phyloP scores from a whole-genome alignment of 2,888 invertebrate species.

The Microctonus aethiopoides region DNA sequence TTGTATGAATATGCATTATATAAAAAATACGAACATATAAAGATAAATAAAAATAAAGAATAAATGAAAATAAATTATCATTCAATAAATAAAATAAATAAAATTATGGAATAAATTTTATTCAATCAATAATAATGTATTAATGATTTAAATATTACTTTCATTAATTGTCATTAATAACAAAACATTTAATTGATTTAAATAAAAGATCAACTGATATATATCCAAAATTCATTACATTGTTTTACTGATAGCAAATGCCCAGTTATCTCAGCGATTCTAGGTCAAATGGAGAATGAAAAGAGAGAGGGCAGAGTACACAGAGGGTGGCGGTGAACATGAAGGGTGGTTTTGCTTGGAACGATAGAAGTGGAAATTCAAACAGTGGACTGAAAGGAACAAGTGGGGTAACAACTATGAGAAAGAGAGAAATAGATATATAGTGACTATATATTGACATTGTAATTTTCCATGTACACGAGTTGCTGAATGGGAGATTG shows the following conservation, averaged over 20 bases:
- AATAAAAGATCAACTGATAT: slow-evolving; percentile 4
- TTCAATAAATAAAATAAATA: neutral
- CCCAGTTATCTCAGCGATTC: slow-evolving; percentile 29
- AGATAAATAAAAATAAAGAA: no score
- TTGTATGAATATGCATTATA: neutral
- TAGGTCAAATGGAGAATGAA: slow-evolving; percentile 31
- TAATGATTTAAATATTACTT: no score
- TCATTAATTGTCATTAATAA: no score
- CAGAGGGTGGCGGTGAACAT: slow-evolving; percentile 7
- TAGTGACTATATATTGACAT: neutral
- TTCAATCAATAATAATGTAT: neutral
- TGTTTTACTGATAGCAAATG: slow-evolving; percentile 4
- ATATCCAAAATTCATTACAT: slow-evolving; percentile 2
- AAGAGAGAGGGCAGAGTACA: slow-evolving; percentile 11
- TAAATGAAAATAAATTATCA: neutral
- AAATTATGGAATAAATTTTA: no score
- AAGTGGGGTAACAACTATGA: neutral
- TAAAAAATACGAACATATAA: no score
- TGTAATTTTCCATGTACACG: slow-evolving; percentile 29
- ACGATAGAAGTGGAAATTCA: slow-evolving; percentile 13
- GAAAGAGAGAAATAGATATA: neutral
- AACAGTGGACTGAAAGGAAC: slow-evolving; percentile 2
- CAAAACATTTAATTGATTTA: neutral
- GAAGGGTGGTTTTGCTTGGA: slow-evolving; percentile 13
- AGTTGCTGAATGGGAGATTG: slow-evolving; percentile 12